Evolutionary conservation across 1,140 invertebrate genomes (phyloP).

Genomic region (Brachystomella parvula): DNA sequence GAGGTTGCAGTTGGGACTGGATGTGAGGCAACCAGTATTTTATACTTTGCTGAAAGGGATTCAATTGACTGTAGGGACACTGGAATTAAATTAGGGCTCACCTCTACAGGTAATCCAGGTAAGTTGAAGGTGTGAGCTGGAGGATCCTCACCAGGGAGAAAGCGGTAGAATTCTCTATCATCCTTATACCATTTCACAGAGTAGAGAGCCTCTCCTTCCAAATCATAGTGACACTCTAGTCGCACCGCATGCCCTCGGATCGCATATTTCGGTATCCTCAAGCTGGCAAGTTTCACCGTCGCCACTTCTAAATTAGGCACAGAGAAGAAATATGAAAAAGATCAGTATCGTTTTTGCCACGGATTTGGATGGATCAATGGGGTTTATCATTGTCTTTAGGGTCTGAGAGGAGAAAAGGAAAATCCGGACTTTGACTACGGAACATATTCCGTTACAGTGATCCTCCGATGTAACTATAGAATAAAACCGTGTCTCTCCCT

Average conservation of each 20-base stretch:
- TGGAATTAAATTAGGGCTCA: conserved; percentile 49
- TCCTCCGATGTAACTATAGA: too few relatives aligned
- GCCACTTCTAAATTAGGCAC: conserved; percentile 43
- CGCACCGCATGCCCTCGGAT: conserved; percentile 58
- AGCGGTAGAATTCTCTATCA: conserved; percentile 76
- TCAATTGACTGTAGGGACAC: not conserved
- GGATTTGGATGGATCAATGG: conserved; percentile 1
- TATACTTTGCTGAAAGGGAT: not conserved
- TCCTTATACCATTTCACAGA: conserved; percentile 85
- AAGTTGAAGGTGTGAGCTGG: conserved; percentile 64
- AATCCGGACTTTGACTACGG: too few relatives aligned
- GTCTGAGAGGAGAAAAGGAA: too few relatives aligned
- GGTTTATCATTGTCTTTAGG: too few relatives aligned
- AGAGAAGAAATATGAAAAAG: conserved; percentile 16
- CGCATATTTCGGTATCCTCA: conserved; percentile 60
- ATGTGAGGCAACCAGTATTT: not conserved
- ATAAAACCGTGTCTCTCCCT: too few relatives aligned
- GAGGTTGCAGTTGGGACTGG: not conserved
- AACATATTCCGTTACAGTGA: too few relatives aligned
- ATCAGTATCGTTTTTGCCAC: conserved; percentile 3
- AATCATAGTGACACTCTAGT: conserved; percentile 67
- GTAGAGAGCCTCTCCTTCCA: conserved; percentile 69
- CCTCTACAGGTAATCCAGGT: conserved; percentile 69
- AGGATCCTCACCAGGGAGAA: conserved; percentile 61
- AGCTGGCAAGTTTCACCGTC: conserved; percentile 53